Base-by-base conservation (phyloP, 2,797 vertebrate genomes). In the Orestias chungarensis region DNA sequence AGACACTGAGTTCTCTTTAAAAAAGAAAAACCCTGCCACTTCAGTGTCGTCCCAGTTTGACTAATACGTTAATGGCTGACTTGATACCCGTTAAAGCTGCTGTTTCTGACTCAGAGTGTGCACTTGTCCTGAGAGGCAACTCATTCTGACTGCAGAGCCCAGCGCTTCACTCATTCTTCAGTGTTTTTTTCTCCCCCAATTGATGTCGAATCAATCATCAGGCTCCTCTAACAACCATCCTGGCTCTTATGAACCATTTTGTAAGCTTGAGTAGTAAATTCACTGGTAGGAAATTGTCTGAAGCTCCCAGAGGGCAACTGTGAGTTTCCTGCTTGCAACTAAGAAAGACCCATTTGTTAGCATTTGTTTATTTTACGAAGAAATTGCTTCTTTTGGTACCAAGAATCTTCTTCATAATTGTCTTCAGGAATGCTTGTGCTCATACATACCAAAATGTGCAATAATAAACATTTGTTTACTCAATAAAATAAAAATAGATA, bases 31-130 rank as follows among this genome's bases (percentile, higher is more conserved):
- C 71, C 81, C 9, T 70, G 80, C 76, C 81, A 46, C 73, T 54
- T 64, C 27, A 43, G 14, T 69, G 77, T 87, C 64, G 14, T 64
- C 70, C 66, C 73, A 44, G 78, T 85, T 80, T 43, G 40, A 87
- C 82, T 82, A 85, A 84, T 85, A 77, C 75, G 71, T 86, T 74
- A 83, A 86, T 66, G 57, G 70, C 57, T 75, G 64, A 57, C 73
- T 80, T 73, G 49, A 64, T 43, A 76, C 43, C 54, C 81, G 68
- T 68, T 72, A 69, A 78, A 79, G 66, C 86, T 73, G 70, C 75
- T 72, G 49, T 20, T 18, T 76, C 64, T 86, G 88, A 66, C 31
- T 59, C 55, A 59, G 31, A 59, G 31, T 59, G 68, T 77, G 70
- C 50, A 64, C 67, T 79, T 59, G 84, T 72, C 83, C 85, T 82